Evolutionary conservation across 1,140 invertebrate species (phyloP), one percentile per base, ranked within the genome.

Genomic region (Agrypnia vestita): DNA sequence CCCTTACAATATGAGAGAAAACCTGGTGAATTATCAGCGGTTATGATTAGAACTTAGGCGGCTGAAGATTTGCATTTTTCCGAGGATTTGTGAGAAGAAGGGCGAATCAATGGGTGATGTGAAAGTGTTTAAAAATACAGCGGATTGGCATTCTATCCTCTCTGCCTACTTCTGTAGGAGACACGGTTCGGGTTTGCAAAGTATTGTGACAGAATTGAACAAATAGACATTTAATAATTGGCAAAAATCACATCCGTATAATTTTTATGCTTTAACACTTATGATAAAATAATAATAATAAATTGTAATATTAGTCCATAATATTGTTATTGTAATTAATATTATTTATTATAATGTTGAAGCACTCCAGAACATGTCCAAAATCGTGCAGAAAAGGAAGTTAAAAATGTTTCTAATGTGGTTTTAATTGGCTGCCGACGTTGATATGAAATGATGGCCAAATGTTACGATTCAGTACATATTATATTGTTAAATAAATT

Each of bases 401-500:
- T 35, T 35, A 3, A 35, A 59, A 21, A 59, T 59, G 15, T 15
- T 21, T 59, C 21, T 21, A n/a, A 55, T 8, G 53, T 17, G 51
- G 49, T 53, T 11, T 53, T n/a, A n/a, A 35, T 35, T 17, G 53
- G 53, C 53, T 17, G n/a, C n/a, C 53, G 53, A 21, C 21, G 55
- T 59, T 59, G 17, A 59, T 59, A 59, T 10, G 21, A 43, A 62
- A 62, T 35, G 25, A 43, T 62, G 61, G 61, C 61, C 61, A 62
- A 62, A 62, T 21, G 47, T 47, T 69, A 17, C 61, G 43, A 64
- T n/a, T 43, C 61, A 64, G 43, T 64, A 64, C 61, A 64, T 35
- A 64, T 53, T 53, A 53, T 64, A 59, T 59, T 59, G 55, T 59
- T 59, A 59, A 59, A 62, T 62, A 62, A 21, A 62, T 62, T 62